These are phyloP conservation scores for Glomeris maerens DNA, from an alignment of 1,140 invertebrate genomes.

Conservation along the genomic window DNA sequence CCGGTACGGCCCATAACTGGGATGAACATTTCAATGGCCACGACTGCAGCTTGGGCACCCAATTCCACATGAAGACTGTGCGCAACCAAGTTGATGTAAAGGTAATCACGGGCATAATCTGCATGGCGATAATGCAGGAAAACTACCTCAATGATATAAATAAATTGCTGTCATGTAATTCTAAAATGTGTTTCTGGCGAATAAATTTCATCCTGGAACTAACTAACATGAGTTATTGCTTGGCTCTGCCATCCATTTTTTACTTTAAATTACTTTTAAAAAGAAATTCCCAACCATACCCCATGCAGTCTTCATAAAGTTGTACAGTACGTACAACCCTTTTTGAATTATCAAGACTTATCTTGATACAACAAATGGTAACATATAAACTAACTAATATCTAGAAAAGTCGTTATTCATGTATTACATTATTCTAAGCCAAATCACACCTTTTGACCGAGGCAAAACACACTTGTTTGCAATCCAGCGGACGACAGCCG, in stretches of 20 bases:
- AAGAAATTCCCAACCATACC: too few species aligned
- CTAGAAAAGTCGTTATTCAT: too few species aligned
- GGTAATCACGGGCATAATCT: neutral
- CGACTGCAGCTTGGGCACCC: conserved; percentile 48
- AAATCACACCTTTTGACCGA: too few species aligned
- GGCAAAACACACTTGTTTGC: neutral
- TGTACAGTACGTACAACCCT: too few species aligned
- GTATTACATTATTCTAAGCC: too few species aligned
- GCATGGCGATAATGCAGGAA: neutral
- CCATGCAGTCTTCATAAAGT: too few species aligned
- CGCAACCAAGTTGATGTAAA: conserved; percentile 8
- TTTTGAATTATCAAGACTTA: too few species aligned
- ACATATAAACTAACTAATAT: too few species aligned
- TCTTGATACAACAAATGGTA: too few species aligned
- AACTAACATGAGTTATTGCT: neutral
- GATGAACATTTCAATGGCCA: conserved; percentile 49
- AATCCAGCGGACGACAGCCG: neutral
- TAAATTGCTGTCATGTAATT: neutral
- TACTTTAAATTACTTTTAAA: too few species aligned
- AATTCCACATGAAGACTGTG: conserved; percentile 46
- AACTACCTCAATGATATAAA: neutral
- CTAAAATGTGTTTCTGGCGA: neutral
- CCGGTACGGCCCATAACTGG: conserved; percentile 73
- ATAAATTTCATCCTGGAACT: neutral
- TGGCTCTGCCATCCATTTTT: too few species aligned